Conservation (phyloP, 2,113 vertebrate species). For the Ailurus styani region DNA sequence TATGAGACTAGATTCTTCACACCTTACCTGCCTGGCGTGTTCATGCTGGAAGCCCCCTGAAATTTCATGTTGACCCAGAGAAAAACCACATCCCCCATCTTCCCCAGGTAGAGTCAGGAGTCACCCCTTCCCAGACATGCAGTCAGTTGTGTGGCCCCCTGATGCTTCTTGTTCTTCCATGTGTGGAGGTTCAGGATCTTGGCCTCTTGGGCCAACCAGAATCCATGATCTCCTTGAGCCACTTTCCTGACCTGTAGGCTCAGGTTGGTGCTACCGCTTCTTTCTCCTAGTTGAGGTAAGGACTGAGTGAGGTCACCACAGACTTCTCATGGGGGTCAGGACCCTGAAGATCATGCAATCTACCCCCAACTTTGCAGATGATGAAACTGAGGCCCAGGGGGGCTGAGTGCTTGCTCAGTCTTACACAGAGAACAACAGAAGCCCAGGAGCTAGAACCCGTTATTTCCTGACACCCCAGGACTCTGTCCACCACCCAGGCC, state of each 20-base stretch:
- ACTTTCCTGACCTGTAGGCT: not conserved
- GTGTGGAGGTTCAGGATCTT: not conserved
- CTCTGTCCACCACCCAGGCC: not conserved
- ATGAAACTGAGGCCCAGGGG: not conserved
- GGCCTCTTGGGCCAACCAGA: not conserved
- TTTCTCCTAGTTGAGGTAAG: not conserved
- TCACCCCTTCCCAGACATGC: not conserved
- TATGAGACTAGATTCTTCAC: not conserved
- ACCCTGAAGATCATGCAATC: not conserved
- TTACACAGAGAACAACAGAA: not conserved
- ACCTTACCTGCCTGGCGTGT: too few relatives aligned
- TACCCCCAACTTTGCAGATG: not conserved
- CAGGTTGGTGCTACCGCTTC: not conserved
- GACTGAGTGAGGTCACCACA: not conserved
- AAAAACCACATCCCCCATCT: not conserved
- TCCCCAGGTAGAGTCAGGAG: not conserved
- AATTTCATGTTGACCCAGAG: not conserved
- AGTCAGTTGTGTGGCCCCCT: too few relatives aligned
- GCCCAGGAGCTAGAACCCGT: not conserved
- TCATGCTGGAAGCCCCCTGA: not conserved
- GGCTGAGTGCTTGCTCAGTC: not conserved
- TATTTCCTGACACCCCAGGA: not conserved
- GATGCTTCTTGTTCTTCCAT: too few relatives aligned
- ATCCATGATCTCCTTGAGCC: too few relatives aligned
- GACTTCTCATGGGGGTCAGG: not conserved